Conservation (phyloP, 2,797 vertebrate species). For the Takifugu ocellatus region DNA sequence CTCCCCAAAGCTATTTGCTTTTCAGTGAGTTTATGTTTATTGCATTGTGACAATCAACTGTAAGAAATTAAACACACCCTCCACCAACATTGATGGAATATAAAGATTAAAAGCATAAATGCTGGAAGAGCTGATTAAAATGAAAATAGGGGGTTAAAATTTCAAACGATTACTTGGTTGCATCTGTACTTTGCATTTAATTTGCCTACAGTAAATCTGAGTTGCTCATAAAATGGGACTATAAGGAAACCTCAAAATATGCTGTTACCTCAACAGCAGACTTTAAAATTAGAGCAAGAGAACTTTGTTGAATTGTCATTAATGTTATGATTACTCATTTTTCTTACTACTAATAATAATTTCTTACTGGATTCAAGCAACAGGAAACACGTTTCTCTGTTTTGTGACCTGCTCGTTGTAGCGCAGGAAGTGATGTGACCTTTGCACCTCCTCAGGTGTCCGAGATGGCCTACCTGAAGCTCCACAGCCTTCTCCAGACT, state of each 20-base stretch:
- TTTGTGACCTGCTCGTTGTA: not conserved
- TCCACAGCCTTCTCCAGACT: constrained; percentile 92
- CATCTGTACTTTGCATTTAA: too few relatives aligned
- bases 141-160: not conserved
- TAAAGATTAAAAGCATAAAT: not conserved
- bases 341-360: too few relatives aligned
- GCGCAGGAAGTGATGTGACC: not conserved
- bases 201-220: too few relatives aligned
- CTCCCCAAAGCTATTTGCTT: constrained; percentile 21
- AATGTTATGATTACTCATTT: too few relatives aligned
- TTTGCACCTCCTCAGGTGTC: constrained; percentile 75
- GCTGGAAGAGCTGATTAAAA: too few relatives aligned
- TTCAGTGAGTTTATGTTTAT: constrained; percentile 18
- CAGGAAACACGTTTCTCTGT: too few relatives aligned
- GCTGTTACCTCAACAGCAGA: too few relatives aligned
- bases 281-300: too few relatives aligned
- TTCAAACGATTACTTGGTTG: not conserved
- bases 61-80: not conserved
- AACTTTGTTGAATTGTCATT: not conserved
- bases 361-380: too few relatives aligned
- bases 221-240: too few relatives aligned
- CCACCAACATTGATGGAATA: not conserved
- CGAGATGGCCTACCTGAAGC: constrained; percentile 88
- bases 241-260: too few relatives aligned
- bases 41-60: constrained; percentile 2